phyloP scores from a whole-genome alignment of 2,888 invertebrate species.

The Pseudolycoriella hygida region DNA sequence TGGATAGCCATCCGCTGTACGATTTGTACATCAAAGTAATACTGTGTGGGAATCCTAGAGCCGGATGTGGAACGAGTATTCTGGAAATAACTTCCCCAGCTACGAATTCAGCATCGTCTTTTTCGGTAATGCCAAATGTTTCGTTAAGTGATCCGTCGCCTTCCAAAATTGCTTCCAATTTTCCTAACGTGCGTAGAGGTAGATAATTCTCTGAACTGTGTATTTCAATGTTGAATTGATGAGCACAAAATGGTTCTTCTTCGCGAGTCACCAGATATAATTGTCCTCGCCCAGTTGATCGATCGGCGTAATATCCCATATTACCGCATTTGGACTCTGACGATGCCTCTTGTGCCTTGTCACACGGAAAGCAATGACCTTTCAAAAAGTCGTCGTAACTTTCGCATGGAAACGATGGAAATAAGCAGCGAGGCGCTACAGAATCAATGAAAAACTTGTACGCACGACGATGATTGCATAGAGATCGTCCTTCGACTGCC shows the following conservation, averaged over 20 bases:
- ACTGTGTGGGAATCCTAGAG: conserved; percentile 52
- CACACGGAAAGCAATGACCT: conserved; percentile 59
- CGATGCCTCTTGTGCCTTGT: conserved; percentile 22
- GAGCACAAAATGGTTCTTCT: conserved; percentile 84
- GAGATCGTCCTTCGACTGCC: conserved; percentile 65
- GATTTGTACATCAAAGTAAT: conserved; percentile 68
- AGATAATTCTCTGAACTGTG: conserved; percentile 51
- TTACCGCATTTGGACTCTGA: conserved; percentile 54
- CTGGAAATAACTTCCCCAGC: conserved; percentile 57
- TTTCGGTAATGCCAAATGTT: conserved; percentile 72
- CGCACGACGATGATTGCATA: conserved; percentile 85
- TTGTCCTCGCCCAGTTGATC: conserved; percentile 64
- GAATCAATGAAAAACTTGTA: conserved; percentile 92
- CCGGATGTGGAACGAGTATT: conserved; percentile 79
- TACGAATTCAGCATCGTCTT: conserved; percentile 57
- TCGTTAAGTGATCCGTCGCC: conserved; percentile 71
- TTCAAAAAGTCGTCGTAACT: conserved; percentile 68
- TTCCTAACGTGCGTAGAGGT: conserved; percentile 44
- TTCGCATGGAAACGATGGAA: conserved; percentile 78
- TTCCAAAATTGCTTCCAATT: conserved; percentile 59
- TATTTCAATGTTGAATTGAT: conserved; percentile 72
- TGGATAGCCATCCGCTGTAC: conserved; percentile 80
- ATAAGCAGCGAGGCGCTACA: conserved; percentile 76
- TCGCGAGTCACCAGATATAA: conserved; percentile 79
- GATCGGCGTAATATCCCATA: conserved; percentile 88